Evolutionary conservation across 23 tunicate genomes (phyloP), one percentile per base, ranked within the genome.

Genomic region (Trididemnum clinides): DNA sequence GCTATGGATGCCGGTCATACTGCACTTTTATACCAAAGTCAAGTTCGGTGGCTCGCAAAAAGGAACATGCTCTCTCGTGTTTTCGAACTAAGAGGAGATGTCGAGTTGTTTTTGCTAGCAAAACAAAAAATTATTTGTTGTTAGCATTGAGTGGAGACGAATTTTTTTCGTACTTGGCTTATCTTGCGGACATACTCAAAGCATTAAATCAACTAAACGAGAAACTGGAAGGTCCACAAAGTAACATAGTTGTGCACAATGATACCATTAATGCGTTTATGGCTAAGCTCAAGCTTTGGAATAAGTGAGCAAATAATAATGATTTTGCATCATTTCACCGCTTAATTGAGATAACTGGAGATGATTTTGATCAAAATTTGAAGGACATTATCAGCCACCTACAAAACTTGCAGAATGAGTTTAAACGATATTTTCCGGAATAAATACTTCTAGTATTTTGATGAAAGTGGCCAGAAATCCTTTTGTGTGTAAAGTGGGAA

Each of bases 191-290:
- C 26, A 71, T 71, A 71, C 30, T 31, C 12, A 37, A 31, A 30
- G 38, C 38, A 28, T 71, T 71, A 71, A 84, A 84, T 38, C 80
- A 84, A 72, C 87, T 84, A 72, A 82, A 82, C 86, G 72, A 72
- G 86, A 82, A 82, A 72, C 80, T 82, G 57, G 83, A 82, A 82
- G 81, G 57, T 72, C 82, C 81, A 82, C 57, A n/a, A 71, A 82
- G 86, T 28, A 72, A 82, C 39, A 33, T 71, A 5, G 30, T 28
- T 31, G 39, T 71, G 77, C 77, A 31, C 12, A 82, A 54, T 82
- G 57, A 72, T 72, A 73, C 33, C 58, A 82, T 72, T 73, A 72
- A 82, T 72, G 82, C 82, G 31, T 72, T 82, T 82, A 28, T 72
- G 82, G 86, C 58, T 72, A 82, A 82, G 86, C 86, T 82, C 82